Evolutionary conservation across 2,797 vertebrate genomes (phyloP).

Genomic region (Anabas testudineus): DNA sequence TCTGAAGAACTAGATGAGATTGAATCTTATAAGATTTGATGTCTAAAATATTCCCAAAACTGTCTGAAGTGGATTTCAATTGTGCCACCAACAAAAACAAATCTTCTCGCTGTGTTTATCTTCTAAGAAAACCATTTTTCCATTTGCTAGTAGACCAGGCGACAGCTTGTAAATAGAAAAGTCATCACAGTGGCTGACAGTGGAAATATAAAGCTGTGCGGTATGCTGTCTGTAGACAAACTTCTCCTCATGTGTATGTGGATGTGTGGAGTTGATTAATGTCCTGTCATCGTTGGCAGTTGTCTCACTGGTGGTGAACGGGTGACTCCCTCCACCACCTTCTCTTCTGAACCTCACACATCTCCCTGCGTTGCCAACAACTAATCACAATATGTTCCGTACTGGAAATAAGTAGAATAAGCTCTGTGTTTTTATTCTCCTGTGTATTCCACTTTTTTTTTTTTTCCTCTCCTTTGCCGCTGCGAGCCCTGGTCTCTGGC

Average conservation of each 20-base stretch:
- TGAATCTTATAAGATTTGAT: slow-evolving; percentile 39
- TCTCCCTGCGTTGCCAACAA: slow-evolving; percentile 47
- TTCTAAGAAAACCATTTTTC: slow-evolving; percentile 28
- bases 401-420: slow-evolving; percentile 58
- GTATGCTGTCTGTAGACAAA: slow-evolving; percentile 34
- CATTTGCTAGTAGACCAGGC: slow-evolving; percentile 39
- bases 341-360: slow-evolving; percentile 48
- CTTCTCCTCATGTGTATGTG: slow-evolving; percentile 22
- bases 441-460: slow-evolving; percentile 48
- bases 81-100: slow-evolving; percentile 34
- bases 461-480: slow-evolving; percentile 17
- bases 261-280: slow-evolving; percentile 71
- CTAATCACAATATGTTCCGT: slow-evolving; percentile 67
- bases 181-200: slow-evolving; percentile 55
- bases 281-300: slow-evolving; percentile 62
- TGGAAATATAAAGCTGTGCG: slow-evolving; percentile 18
- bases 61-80: slow-evolving; percentile 23
- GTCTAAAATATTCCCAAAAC: slow-evolving; percentile 31
- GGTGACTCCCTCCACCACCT: slow-evolving; percentile 48
- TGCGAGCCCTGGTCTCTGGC: slow-evolving; percentile 59
- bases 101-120: slow-evolving; percentile 37
- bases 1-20: slow-evolving; percentile 35
- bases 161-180: slow-evolving; percentile 51
- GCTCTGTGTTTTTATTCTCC: slow-evolving; percentile 16
- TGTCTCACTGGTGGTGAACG: slow-evolving; percentile 53